phyloP scores from a whole-genome alignment of 2,797 vertebrate species.

The Lepus townsendii region DNA sequence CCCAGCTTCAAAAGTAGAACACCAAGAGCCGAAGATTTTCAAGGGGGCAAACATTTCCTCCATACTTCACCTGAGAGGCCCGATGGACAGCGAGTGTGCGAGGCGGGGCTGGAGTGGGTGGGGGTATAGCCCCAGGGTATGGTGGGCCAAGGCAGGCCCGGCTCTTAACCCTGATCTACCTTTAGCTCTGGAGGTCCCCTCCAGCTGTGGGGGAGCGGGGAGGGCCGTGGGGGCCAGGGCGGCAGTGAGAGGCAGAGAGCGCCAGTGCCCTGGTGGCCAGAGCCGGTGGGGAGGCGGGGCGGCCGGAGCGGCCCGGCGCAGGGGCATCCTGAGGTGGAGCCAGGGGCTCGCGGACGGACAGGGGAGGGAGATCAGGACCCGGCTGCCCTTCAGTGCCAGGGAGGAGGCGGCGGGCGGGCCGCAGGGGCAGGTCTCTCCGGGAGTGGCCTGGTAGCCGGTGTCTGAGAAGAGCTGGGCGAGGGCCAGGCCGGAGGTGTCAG shows the following conservation, averaged over 20 bases:
- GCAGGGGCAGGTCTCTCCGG: not conserved
- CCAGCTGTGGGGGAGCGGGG: rapidly evolving
- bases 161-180: not conserved
- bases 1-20: too few species aligned
- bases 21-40: not conserved
- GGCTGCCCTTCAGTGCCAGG: too few species aligned
- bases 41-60: not conserved
- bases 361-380: too few species aligned
- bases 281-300: not conserved
- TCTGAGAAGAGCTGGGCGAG: too few species aligned
- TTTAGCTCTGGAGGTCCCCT: not conserved
- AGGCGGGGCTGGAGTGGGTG: rapidly evolving
- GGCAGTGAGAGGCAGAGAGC: not conserved
- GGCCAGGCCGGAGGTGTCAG: not conserved
- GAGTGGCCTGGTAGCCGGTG: not conserved
- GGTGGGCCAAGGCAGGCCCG: rapidly evolving
- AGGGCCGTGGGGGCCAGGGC: not conserved
- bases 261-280: not conserved
- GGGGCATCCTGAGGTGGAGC: not conserved
- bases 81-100: rapidly evolving
- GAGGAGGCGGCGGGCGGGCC: not conserved
- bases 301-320: rapidly evolving
- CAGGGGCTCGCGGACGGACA: not conserved
- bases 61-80: not conserved
- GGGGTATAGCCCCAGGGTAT: too few species aligned